Conservation (phyloP, 2,888 invertebrate species). For the Tromatobia lineatoria region DNA sequence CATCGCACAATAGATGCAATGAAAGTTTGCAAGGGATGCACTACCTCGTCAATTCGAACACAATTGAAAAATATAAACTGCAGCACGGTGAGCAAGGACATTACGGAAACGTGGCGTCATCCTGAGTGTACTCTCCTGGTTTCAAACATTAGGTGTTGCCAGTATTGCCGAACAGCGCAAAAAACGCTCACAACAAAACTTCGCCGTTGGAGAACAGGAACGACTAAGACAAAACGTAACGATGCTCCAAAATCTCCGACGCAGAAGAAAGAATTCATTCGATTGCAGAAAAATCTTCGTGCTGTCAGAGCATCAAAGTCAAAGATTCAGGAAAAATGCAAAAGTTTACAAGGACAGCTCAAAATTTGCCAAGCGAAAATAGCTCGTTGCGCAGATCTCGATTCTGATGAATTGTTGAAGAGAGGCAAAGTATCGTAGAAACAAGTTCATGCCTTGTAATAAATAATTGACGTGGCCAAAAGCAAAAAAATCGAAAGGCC, state of each 20-base stretch:
- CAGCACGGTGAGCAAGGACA: conserved; percentile 26
- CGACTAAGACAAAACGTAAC: background rate
- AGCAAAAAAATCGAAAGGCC: conserved; percentile 54
- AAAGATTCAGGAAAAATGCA: conserved; percentile 2
- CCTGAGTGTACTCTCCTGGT: conserved; percentile 34
- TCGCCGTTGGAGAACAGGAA: conserved; percentile 8
- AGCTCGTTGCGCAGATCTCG: conserved; percentile 6
- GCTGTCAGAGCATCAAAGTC: background rate
- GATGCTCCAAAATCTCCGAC: conserved; percentile 13
- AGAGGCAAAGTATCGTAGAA: conserved; percentile 42
- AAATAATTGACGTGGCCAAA: conserved; percentile 58
- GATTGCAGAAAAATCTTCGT: conserved; percentile 20
- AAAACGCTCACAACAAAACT: conserved; percentile 20
- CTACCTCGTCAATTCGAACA: background rate
- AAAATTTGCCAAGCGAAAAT: conserved; percentile 7
- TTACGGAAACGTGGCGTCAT: conserved; percentile 44
- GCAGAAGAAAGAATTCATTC: background rate
- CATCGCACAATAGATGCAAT: background rate
- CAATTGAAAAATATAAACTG: background rate
- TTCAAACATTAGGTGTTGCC: background rate
- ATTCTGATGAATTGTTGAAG: conserved; percentile 17
- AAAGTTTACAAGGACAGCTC: background rate
- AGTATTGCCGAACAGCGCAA: conserved; percentile 1
- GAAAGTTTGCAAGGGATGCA: conserved; percentile 41
- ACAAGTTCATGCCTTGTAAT: conserved; percentile 47